These are phyloP conservation scores for Muschampia plurimacula DNA, from an alignment of 2,888 invertebrate genomes.

Conservation along the genomic window DNA sequence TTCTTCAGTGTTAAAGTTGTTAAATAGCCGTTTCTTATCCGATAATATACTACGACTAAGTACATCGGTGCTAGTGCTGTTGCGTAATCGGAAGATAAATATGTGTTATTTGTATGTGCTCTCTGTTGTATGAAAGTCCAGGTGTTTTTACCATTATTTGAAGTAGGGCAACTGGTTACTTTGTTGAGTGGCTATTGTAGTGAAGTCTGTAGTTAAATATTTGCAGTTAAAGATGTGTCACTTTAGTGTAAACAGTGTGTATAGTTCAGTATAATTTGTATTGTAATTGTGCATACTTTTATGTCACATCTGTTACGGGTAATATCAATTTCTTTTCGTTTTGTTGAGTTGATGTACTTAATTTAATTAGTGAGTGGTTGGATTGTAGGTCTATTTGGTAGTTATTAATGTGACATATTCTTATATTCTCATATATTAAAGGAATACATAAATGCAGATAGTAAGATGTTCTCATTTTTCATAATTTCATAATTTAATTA, in stretches of 20 bases:
- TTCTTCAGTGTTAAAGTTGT: neutral
- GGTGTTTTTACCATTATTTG: conserved; percentile 14
- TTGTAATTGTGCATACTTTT: neutral
- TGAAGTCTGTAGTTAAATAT: conserved; percentile 7
- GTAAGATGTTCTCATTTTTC: no score
- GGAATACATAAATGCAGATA: no score
- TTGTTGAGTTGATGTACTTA: neutral
- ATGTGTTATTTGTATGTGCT: conserved; percentile 10
- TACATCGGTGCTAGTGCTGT: neutral
- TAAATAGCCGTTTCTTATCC: conserved; percentile 23
- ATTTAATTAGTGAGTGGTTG: neutral
- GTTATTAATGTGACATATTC: no score
- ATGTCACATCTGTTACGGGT: no score
- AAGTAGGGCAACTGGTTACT: conserved; percentile 21
- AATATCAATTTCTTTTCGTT: no score
- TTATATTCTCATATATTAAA: no score
- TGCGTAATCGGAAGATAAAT: conserved; percentile 16
- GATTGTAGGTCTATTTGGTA: neutral
- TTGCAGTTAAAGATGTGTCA: conserved; percentile 5
- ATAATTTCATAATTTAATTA: no score
- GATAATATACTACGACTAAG: neutral
- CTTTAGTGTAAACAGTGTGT: neutral
- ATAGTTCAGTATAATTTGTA: neutral
- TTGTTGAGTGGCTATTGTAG: conserved; percentile 16
- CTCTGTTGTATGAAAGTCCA: conserved; percentile 16